These are phyloP conservation scores for Parotocinclus haroldoi DNA, from an alignment of 2,797 vertebrate species.

Conservation along the genomic window DNA sequence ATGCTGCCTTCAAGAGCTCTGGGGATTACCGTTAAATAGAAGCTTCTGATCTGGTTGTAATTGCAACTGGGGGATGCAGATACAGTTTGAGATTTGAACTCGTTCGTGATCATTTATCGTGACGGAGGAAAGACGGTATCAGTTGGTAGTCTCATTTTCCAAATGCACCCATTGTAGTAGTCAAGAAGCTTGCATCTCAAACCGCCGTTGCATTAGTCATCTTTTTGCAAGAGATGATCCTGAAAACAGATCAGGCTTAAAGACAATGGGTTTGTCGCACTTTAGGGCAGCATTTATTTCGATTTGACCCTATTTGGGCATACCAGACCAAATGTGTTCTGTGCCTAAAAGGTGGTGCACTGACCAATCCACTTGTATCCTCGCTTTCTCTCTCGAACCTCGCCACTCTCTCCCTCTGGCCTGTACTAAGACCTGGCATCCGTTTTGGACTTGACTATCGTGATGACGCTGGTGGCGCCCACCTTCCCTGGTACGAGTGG, in stretches of 20 bases:
- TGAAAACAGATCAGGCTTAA: no score
- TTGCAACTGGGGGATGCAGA: background rate
- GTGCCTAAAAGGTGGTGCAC: slow-evolving; percentile 55
- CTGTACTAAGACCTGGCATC: slow-evolving; percentile 90
- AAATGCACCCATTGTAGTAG: no score
- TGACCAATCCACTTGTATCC: slow-evolving; percentile 57
- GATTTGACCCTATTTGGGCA: background rate
- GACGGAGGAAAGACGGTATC: no score
- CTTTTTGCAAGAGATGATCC: no score
- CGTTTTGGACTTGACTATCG: slow-evolving; percentile 98
- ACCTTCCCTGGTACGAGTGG: slow-evolving; percentile 92
- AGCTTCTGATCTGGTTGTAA: background rate
- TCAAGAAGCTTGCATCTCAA: no score
- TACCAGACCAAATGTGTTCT: slow-evolving; percentile 39
- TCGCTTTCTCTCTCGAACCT: background rate
- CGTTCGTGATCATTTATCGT: no score
- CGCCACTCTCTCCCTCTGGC: slow-evolving; percentile 34
- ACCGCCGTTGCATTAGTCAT: no score
- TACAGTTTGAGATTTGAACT: no score
- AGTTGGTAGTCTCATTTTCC: no score
- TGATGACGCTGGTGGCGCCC: slow-evolving; percentile 95
- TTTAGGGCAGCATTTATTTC: background rate
- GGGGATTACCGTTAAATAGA: background rate
- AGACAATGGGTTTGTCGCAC: background rate
- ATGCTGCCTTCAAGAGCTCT: background rate